Base-by-base conservation (phyloP, 2,113 vertebrate genomes). In the Pterophyllum scalare region DNA sequence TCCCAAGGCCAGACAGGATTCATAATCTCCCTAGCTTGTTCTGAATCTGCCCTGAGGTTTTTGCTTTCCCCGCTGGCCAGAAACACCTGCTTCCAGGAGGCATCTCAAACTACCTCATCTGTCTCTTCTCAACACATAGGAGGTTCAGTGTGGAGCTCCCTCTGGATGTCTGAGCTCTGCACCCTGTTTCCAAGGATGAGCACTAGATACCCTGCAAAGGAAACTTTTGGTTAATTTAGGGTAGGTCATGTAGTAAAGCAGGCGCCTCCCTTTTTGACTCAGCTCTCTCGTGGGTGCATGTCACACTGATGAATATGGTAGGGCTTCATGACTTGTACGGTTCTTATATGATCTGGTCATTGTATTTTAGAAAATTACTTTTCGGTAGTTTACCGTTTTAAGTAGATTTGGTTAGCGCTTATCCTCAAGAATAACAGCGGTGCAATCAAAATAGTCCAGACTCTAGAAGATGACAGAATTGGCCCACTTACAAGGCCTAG, bases 401-500 rank as follows among this genome's bases (percentile, higher is more conserved):
- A 10, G 52, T 22, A 35, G 46, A 77, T 70, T 59, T 26, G 46
- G 14, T 52, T 61, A 19, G 15, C 59, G 35, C n/a, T 26, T 83
- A 74, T 62, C 57, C 59, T 61, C 9, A 0, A 83, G 52, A 86
- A 81, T 46, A 86, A 52, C 64, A 79, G 19, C 24, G 38, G 57
- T 59, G 31, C 14, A 60, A 40, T 82, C 26, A 49, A 40, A 31
- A 72, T 57, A 46, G 56, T 78, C 54, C 26, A 6, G 56, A 77
- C 75, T 80, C 3, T 35, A 20, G 35, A 81, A 4, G 59, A 74
- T 89, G 74, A 86, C 3, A 52, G 61, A 77, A 22, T 61, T 85
- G 82, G 52, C 88, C 70, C 86, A 86, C n/a, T 81, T 86, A 75
- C 87, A 81, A 81, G 77, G 26, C 88, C 35, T 12, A 72, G 67